Percentiles rank a stretch among this genome's conserved stretches.
These are phyloP conservation scores for Lordiphosa collinella DNA, from an alignment of 1,140 invertebrate genomes.

Conservation along the genomic window DNA sequence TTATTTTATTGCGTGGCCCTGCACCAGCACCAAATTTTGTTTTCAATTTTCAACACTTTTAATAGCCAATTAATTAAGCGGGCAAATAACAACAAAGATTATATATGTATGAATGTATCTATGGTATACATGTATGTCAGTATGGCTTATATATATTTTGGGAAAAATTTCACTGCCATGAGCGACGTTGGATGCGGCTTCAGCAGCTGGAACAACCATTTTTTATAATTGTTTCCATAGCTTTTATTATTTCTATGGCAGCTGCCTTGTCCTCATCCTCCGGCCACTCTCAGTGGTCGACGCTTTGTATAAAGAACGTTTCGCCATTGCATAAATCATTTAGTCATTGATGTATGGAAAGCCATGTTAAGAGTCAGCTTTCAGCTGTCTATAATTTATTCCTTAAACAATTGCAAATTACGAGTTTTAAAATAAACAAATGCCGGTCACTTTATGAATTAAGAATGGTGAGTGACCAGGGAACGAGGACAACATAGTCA, in stretches of 20 bases:
- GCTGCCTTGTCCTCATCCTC: slow-evolving; percentile 16
- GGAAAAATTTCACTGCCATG: slow-evolving; percentile 22
- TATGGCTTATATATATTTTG: slow-evolving; percentile 1
- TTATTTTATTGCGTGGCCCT: slow-evolving; percentile 30
- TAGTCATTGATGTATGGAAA: slow-evolving; percentile 15
- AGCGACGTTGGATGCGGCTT: slow-evolving; percentile 9
- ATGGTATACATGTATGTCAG: not conserved
- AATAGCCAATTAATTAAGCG: slow-evolving; percentile 73
- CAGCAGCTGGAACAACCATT: slow-evolving; percentile 43
- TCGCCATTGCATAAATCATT: slow-evolving; percentile 56
- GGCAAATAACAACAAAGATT: slow-evolving; percentile 52
- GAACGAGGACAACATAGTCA: slow-evolving; percentile 40
- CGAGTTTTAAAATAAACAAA: slow-evolving; percentile 67
- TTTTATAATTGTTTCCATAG: slow-evolving; percentile 39
- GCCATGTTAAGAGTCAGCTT: slow-evolving; percentile 7
- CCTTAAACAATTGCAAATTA: slow-evolving; percentile 52
- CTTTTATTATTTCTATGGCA: slow-evolving; percentile 50
- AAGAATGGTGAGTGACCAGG: slow-evolving; percentile 33
- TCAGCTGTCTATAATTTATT: slow-evolving; percentile 46
- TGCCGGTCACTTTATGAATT: slow-evolving; percentile 36
- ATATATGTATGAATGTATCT: not conserved
- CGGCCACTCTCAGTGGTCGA: not conserved
- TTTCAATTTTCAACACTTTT: slow-evolving; percentile 77
- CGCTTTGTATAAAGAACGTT: slow-evolving; percentile 24
- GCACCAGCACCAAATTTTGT: slow-evolving; percentile 51